Evolutionary conservation across 2,888 invertebrate species (phyloP).

Genomic region (Halictus ligatus): DNA sequence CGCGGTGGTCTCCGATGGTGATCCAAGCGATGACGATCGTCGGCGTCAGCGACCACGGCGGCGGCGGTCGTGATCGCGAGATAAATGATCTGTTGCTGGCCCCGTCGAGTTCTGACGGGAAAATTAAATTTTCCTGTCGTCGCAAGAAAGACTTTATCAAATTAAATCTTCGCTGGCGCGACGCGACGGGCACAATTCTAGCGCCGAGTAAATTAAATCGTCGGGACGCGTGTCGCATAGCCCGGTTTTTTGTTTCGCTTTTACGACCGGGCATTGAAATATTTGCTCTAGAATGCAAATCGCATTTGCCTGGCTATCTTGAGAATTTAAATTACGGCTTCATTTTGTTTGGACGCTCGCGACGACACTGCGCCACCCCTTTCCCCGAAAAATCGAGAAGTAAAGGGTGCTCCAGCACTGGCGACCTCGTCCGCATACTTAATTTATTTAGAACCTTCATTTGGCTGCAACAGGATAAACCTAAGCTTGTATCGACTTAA

Average conservation of each 20-base stretch:
- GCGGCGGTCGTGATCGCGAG: background rate
- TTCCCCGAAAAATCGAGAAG: background rate
- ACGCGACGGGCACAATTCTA: slow-evolving; percentile 25
- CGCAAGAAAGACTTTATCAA: slow-evolving; percentile 19
- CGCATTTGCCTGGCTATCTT: slow-evolving; percentile 15
- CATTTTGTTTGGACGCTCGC: slow-evolving; percentile 24
- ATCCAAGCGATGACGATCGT: background rate
- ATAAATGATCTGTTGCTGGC: background rate
- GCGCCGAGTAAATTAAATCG: slow-evolving; percentile 43
- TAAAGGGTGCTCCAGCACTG: background rate
- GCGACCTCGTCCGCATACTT: background rate
- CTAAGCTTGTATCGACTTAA: background rate
- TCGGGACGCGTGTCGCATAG: slow-evolving; percentile 42
- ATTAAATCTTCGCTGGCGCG: slow-evolving; percentile 26
- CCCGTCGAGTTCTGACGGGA: slow-evolving; percentile 5
- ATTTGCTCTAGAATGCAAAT: slow-evolving; percentile 42
- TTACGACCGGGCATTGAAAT: slow-evolving; percentile 24
- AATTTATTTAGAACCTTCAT: background rate
- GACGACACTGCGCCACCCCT: slow-evolving; percentile 8
- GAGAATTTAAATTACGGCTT: slow-evolving; percentile 54
- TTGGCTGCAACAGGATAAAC: background rate
- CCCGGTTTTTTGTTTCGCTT: slow-evolving; percentile 8
- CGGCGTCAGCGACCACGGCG: background rate
- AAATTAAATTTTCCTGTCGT: slow-evolving; percentile 31
- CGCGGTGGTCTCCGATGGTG: background rate